phyloP scores from a whole-genome alignment of 2,888 invertebrate genomes.

The Ptilodon capucinus region DNA sequence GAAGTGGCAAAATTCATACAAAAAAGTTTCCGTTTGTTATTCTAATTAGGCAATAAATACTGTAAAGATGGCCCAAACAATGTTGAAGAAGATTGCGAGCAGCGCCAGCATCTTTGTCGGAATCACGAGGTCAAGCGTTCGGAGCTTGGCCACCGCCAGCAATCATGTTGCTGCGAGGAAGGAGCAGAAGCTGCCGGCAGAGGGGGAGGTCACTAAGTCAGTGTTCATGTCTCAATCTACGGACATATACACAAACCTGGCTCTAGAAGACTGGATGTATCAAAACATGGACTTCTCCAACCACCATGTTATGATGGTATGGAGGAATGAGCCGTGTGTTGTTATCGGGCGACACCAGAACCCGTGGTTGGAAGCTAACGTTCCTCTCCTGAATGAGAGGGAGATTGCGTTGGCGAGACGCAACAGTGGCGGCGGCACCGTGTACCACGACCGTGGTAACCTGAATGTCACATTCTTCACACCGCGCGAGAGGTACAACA shows the following conservation, averaged over 20 bases:
- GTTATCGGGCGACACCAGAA: constrained; percentile 99
- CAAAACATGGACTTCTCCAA: constrained; percentile 91
- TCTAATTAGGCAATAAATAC: constrained; percentile 28
- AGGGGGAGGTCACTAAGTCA: constrained; percentile 87
- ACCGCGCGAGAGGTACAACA: constrained; percentile 90
- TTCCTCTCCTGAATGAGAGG: constrained; percentile 84
- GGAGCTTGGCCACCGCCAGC: constrained; percentile 53
- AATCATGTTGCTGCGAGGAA: constrained; percentile 51
- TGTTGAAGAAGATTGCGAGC: constrained; percentile 70
- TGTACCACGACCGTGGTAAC: constrained; percentile 97
- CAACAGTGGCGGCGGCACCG: constrained; percentile 97
- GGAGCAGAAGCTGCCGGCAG: constrained; percentile 54
- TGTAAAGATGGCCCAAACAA: constrained; percentile 72
- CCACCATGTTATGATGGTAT: constrained; percentile 93
- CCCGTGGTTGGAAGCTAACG: constrained; percentile 96
- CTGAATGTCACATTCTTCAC: constrained; percentile 97
- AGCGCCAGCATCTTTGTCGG: constrained; percentile 67
- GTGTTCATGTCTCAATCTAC: constrained; percentile 96
- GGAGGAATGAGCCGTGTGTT: constrained; percentile 96
- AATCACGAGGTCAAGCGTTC: constrained; percentile 60
- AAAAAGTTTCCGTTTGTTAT: constrained; percentile 70
- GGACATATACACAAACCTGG: constrained; percentile 96
- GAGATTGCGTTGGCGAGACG: constrained; percentile 92
- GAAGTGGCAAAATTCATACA: constrained; percentile 68
- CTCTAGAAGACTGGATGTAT: constrained; percentile 98